These are phyloP conservation scores for Plusia festucae DNA, from an alignment of 2,888 invertebrate genomes.

Conservation along the genomic window DNA sequence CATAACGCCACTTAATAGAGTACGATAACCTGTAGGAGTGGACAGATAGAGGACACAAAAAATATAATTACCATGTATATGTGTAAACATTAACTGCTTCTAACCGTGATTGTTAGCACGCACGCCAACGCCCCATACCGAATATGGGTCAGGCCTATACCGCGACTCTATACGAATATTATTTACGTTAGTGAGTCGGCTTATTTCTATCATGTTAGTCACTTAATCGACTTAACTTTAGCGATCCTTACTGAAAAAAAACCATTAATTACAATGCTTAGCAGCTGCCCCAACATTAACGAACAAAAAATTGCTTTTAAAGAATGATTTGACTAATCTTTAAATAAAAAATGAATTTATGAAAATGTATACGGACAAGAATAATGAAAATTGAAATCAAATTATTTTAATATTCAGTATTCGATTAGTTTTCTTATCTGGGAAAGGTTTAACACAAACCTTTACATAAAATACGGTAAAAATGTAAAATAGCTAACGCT, in stretches of 20 bases:
- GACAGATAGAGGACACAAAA: conserved; percentile 74
- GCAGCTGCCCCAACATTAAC: conserved; percentile 45
- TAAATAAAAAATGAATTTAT: conserved; percentile 34
- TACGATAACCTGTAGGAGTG: conserved; percentile 71
- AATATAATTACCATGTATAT: conserved; percentile 78
- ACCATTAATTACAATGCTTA: conserved; percentile 57
- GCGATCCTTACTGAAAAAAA: conserved; percentile 55
- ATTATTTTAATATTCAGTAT: conserved; percentile 12
- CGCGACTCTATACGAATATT: conserved; percentile 70
- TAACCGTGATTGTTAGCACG: conserved; percentile 79
- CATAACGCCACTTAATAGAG: conserved; percentile 73
- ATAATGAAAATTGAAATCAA: conserved; percentile 14
- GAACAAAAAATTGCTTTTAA: conserved; percentile 46
- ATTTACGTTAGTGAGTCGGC: conserved; percentile 72
- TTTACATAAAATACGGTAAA: conserved; percentile 11
- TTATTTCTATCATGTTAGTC: conserved; percentile 67
- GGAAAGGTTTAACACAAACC: conserved; percentile 3
- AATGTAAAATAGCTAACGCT: conserved; percentile 25
- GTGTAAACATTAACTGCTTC: conserved; percentile 81
- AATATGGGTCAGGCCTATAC: conserved; percentile 71
- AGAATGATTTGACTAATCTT: conserved; percentile 45
- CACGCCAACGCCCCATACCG: conserved; percentile 69
- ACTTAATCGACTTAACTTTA: conserved; percentile 63
- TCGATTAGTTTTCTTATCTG: conserved; percentile 10
- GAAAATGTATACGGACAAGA: conserved; percentile 1